Evolutionary conservation across 2,888 invertebrate genomes (phyloP).

Genomic region (Pseudoips prasinana): DNA sequence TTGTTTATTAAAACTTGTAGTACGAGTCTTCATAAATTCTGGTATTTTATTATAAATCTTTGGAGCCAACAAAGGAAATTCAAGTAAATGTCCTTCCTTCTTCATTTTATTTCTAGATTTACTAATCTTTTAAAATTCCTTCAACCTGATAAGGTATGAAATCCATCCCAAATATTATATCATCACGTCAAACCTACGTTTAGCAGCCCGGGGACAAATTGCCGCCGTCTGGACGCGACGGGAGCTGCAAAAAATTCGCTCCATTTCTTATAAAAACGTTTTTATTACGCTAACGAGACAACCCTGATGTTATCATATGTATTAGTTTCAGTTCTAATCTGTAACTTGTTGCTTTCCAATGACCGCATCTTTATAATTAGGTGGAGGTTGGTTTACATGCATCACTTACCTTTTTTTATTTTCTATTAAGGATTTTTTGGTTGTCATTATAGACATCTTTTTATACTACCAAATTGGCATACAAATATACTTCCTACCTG

Average conservation of each 20-base stretch:
- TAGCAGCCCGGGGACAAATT: conserved; percentile 63
- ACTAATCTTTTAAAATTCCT: too few species aligned
- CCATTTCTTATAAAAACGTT: conserved; percentile 62
- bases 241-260: conserved; percentile 73
- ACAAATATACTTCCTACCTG: too few species aligned
- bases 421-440: neutral
- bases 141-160: neutral
- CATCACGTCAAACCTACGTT: conserved; percentile 28
- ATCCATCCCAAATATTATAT: conserved; percentile 17
- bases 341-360: conserved; percentile 52
- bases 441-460: neutral
- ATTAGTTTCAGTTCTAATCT: conserved; percentile 79
- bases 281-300: conserved; percentile 75
- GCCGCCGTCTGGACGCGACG: conserved; percentile 59
- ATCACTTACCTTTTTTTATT: neutral
- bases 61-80: too few species aligned
- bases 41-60: too few species aligned
- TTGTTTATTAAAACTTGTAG: too few species aligned
- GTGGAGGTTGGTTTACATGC: conserved; percentile 51
- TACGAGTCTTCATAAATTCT: too few species aligned
- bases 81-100: too few species aligned
- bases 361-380: conserved; percentile 70
- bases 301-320: conserved; percentile 70
- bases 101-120: too few species aligned
- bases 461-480: too few species aligned